phyloP scores from a whole-genome alignment of 2,797 vertebrate genomes.

The Eurystomus glaucurus region DNA sequence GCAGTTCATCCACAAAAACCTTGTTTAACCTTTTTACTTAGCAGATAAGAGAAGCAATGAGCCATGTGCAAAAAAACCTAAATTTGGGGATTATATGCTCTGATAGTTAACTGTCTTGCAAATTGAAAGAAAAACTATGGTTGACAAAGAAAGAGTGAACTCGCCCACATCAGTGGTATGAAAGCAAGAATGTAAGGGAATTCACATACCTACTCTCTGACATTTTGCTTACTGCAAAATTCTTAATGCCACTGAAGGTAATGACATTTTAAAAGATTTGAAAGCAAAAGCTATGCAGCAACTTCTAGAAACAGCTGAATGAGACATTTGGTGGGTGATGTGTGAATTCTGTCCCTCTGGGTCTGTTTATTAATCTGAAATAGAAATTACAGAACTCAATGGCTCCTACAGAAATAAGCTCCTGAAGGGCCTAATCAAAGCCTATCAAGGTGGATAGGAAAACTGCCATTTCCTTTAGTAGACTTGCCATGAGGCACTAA shows the following conservation, averaged over 20 bases:
- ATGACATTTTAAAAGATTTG: slow-evolving; percentile 51
- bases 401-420: background rate
- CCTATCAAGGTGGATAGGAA: background rate
- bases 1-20: background rate
- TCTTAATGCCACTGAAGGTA: slow-evolving; percentile 14
- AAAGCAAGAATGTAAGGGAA: background rate
- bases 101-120: background rate
- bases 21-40: slow-evolving; percentile 7
- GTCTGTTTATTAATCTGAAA: slow-evolving; percentile 16
- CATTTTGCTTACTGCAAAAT: slow-evolving; percentile 55
- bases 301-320: slow-evolving; percentile 33
- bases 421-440: background rate
- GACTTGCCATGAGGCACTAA: background rate
- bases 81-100: background rate
- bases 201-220: background rate
- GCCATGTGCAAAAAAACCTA: background rate
- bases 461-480: background rate
- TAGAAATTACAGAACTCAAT: slow-evolving; percentile 9
- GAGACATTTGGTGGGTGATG: slow-evolving; percentile 8
- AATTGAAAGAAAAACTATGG: background rate
- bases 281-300: slow-evolving; percentile 27
- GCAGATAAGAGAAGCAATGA: background rate
- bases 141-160: background rate
- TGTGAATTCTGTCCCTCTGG: slow-evolving; percentile 1
- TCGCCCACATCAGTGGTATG: background rate